These are phyloP conservation scores for Plagiodera versicolora DNA, from an alignment of 2,888 invertebrate species.

Conservation along the genomic window DNA sequence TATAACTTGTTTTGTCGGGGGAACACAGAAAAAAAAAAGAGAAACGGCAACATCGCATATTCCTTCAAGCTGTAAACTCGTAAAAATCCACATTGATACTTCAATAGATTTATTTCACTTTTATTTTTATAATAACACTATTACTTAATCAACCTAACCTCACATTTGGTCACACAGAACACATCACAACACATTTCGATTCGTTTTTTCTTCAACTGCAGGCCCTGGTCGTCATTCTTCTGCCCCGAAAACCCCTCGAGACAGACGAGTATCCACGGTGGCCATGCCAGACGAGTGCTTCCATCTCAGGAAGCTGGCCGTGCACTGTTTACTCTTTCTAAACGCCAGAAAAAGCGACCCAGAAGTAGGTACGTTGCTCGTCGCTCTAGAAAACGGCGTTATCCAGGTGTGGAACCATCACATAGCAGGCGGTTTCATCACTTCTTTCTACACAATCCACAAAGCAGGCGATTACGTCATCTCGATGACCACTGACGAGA, in stretches of 20 bases:
- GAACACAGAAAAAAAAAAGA: no score
- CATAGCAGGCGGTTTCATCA: slow-evolving; percentile 70
- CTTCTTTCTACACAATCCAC: slow-evolving; percentile 71
- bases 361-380: slow-evolving; percentile 65
- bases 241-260: slow-evolving; percentile 24
- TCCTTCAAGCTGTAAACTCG: no score
- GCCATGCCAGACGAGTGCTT: slow-evolving; percentile 52
- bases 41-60: no score
- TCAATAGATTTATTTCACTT: no score
- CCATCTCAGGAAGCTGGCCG: slow-evolving; percentile 60
- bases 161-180: no score
- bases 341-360: slow-evolving; percentile 57
- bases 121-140: no score
- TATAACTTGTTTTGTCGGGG: no score
- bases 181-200: no score
- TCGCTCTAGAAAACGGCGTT: slow-evolving; percentile 74
- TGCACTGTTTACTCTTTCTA: slow-evolving; percentile 70
- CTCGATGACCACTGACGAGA: slow-evolving; percentile 69
- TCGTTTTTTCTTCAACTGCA: no score
- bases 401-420: slow-evolving; percentile 84
- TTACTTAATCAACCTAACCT: no score
- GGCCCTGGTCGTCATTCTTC: slow-evolving; percentile 8
- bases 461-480: slow-evolving; percentile 67
- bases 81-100: no score
- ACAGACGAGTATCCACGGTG: slow-evolving; percentile 53